Evolutionary conservation across 2,888 invertebrate genomes (phyloP), one percentile per base, ranked within the genome.

Genomic region (Achlya flavicornis): DNA sequence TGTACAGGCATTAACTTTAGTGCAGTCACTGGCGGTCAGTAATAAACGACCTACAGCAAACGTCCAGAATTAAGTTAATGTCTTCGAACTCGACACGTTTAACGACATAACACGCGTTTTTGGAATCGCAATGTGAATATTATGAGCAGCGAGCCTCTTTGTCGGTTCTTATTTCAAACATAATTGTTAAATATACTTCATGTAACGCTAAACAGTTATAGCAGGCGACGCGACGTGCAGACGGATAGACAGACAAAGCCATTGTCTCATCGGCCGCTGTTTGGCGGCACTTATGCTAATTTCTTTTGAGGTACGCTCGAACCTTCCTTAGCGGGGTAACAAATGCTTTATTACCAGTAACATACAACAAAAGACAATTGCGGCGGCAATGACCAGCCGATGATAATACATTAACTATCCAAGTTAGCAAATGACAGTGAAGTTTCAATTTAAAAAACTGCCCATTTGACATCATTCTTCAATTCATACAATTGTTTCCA

Each of bases 201-300:
- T 80, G 75, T 69, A 70, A 38, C 41, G 41, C 75, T 75, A 77
- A 84, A 86, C 88, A 84, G 89, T 87, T 86, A 88, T 75, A 81
- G 78, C 73, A 76, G 83, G 85, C 87, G 87, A 87, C 89, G 85
- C 87, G 87, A 87, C 88, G 80, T 74, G 79, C 80, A 80, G 86
- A 86, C 86, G 80, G 81, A 87, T 82, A 83, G 84, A 85, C 88
- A 85, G 88, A 92, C 92, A 92, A 93, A 92, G 92, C 85, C 90
- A 91, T 93, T 93, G 93, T 93, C 85, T 89, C 82, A 72, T 73
- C 71, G 75, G 77, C 78, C 81, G 77, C 85, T 83, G 85, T 90
- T 88, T 86, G 88, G 85, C 88, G 86, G 88, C 84, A 86, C 86
- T 89, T 92, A 92, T 92, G 93, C 87, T 88, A 91, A 93, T 92